Base-by-base conservation (phyloP, 2,113 vertebrate species). In the Glaucomys volans region DNA sequence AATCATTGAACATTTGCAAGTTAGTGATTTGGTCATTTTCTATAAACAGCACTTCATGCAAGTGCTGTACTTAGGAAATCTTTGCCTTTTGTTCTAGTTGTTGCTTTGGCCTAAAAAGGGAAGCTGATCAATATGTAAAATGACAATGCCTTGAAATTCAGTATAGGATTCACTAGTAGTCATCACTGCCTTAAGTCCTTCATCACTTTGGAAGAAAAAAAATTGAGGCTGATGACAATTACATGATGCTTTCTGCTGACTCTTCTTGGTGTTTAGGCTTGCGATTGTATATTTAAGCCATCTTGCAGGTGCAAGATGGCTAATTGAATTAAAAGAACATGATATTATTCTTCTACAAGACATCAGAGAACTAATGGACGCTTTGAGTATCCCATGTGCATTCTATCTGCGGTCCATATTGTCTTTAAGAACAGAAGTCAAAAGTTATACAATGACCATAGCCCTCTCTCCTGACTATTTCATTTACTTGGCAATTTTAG, bases 61-160 rank as follows among this genome's bases (percentile, higher is more conserved):
- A 96, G 40, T 69, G 72, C 9, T 95, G 81, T 74, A 72, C 74
- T 88, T 8, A 79, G 72, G 83, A 81, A 94, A 42, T 76, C 47
- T 50, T 76, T 75, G 83, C 16, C 32, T 64, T 92, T 91, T 44
- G 24, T 77, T 80, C 44, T 86, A 62, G n/a, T 69, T 59, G 1
- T 87, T 81, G 26, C 57, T 62, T 28, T 6, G 42, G 32, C 81
- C 62, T 87, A 35, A 88, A 87, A 76, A 81, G 54, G 67, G 96
- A 96, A 96, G 28, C 47, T 82, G 59, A 74, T 89, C 20, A 35
- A 24, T 93, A 11, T 18, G 22, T 75, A 90, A 85, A 91, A n/a
- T 95, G 47, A 79, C 17, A 67, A 30, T 9, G 14, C 62, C n/a
- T 87, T 89, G 47, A 77, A 64, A 67, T 93, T 83, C 94, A 59